Evolutionary conservation across 2,888 invertebrate species (phyloP), one percentile per base, ranked within the genome.

Genomic region (Acanthosepion lycidas): DNA sequence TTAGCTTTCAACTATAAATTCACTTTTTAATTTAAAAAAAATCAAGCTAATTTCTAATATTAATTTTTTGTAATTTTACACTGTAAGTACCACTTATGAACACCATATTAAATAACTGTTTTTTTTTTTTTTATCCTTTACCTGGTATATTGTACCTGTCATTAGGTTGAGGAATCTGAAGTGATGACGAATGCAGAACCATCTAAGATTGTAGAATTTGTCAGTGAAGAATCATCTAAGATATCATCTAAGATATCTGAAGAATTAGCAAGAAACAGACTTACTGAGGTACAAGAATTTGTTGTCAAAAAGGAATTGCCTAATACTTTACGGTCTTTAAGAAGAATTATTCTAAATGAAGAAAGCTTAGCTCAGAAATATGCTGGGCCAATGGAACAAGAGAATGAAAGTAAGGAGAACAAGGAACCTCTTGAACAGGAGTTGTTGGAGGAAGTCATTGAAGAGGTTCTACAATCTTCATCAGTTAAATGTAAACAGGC

Each of bases 391-490:
- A 78, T 78, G 78, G 78, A 78, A n/a, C 78, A 0, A 78, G 78
- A 78, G 15, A n/a, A n/a, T 3, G 78, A 78, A 78, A 78, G n/a
- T 26, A 95, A 49, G 93, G 55, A 94, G 94, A 92, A 49, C 64
- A 78, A 94, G 94, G 92, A 51, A 94, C 92, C 20, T 78, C 91
- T 94, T 93, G 95, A 91, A 92, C 92, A 53, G 94, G 64, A 93
- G 92, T 91, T 15, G 92, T 78, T 78, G 78, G 78, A 78, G n/a
- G 78, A 78, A 78, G 78, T 78, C 12, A 78, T n/a, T 78, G 78
- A 78, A 23, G 78, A 78, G 5, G n/a, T 78, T 78, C n/a, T 78
- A 78, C n/a, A 78, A 33, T 12, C 78, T 78, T n/a, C 78, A 12
- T 33, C 15, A 12, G 78, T 33, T 9, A 94, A 42, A 59, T 53